Evolutionary conservation across 2,888 invertebrate species (phyloP).

Genomic region (Hydrotaea cyrtoneurina): DNA sequence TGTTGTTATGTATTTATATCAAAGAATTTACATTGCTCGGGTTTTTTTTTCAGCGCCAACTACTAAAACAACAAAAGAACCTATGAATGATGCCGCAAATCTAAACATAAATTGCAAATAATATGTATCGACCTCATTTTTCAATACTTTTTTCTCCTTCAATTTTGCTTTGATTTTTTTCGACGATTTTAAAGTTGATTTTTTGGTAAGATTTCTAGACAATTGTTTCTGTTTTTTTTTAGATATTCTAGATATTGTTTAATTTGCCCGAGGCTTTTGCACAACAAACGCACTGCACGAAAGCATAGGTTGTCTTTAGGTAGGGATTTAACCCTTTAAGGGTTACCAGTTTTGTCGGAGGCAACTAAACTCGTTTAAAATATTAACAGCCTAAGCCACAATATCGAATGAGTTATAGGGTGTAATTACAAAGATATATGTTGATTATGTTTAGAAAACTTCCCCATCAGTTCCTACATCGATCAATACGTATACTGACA

Average conservation of each 20-base stretch:
- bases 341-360: not conserved
- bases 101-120: constrained; percentile 56
- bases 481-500: no score
- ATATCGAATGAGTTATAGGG: no score
- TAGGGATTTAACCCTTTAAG: constrained; percentile 35
- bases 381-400: no score
- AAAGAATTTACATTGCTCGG: constrained; percentile 22
- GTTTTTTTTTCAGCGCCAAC: constrained; percentile 27
- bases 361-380: not conserved
- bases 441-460: no score
- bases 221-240: constrained; percentile 43
- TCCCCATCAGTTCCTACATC: no score
- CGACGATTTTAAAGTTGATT: constrained; percentile 24
- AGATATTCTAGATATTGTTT: constrained; percentile 40
- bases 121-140: constrained; percentile 57
- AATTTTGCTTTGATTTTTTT: constrained; percentile 10
- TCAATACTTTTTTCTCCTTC: constrained; percentile 1
- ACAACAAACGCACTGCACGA: constrained; percentile 49
- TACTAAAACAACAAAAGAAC: constrained; percentile 8
- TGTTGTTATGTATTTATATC: not conserved
- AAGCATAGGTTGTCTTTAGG: constrained; percentile 19
- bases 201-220: constrained; percentile 26
- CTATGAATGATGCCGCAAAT: constrained; percentile 58
- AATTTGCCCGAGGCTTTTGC: not conserved
- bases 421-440: no score